Evolutionary conservation across 2,113 vertebrate species (phyloP).

Genomic region (Chunga burmeisteri): DNA sequence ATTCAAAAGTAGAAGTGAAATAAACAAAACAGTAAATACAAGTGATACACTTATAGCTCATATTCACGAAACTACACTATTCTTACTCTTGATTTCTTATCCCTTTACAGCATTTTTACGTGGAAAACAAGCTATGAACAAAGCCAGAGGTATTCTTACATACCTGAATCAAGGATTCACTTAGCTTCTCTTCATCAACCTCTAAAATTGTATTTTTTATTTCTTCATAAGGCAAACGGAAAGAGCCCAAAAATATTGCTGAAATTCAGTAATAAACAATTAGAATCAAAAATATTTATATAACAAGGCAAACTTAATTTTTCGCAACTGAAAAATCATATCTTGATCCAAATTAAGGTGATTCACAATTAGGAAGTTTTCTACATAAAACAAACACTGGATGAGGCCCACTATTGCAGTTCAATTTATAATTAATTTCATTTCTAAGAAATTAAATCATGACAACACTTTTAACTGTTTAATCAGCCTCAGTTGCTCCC

Average conservation of each 20-base stretch:
- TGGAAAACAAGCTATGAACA: not conserved
- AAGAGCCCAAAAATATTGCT: slow-evolving; percentile 98
- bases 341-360: not conserved
- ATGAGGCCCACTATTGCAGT: not conserved
- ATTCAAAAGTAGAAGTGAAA: not conserved
- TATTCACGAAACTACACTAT: not conserved
- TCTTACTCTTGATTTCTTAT: not conserved
- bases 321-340: not conserved
- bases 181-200: slow-evolving; percentile 91
- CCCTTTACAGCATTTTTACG: not conserved
- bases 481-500: not conserved
- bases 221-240: slow-evolving; percentile 96
- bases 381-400: not conserved
- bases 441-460: not conserved
- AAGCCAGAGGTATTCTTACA: not conserved
- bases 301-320: not conserved
- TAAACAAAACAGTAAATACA: not conserved
- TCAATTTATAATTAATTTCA: accelerated
- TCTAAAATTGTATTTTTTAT: slow-evolving; percentile 92
- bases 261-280: slow-evolving; percentile 66
- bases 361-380: not conserved
- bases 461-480: not conserved
- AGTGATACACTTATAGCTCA: not conserved
- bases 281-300: not conserved
- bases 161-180: slow-evolving; percentile 97